Evolutionary conservation across 2,888 invertebrate species (phyloP).

Genomic region (Amblyteles armatorius): DNA sequence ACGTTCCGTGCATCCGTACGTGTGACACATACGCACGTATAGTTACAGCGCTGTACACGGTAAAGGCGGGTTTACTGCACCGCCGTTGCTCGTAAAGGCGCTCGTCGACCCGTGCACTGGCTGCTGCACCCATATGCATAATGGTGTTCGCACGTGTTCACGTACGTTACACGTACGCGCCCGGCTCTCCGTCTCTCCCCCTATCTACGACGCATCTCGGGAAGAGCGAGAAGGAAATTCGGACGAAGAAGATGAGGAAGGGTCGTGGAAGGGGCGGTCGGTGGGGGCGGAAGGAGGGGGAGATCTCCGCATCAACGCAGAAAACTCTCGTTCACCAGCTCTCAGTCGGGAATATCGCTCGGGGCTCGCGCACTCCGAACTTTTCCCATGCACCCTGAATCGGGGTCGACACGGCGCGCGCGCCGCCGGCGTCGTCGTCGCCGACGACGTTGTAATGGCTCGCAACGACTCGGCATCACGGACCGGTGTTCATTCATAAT

Average conservation of each 20-base stretch:
- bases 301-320: slow-evolving; percentile 17
- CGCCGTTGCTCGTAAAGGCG: slow-evolving; percentile 54
- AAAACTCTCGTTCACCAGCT: slow-evolving; percentile 37
- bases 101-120: slow-evolving; percentile 34
- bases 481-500: slow-evolving; percentile 72
- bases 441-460: slow-evolving; percentile 12
- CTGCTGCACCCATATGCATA: slow-evolving; percentile 67
- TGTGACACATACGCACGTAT: neutral
- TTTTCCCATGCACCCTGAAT: slow-evolving; percentile 70
- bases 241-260: neutral
- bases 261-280: neutral
- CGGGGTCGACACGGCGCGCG: slow-evolving; percentile 69
- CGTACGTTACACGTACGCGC: slow-evolving; percentile 50
- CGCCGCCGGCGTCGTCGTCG: slow-evolving; percentile 53
- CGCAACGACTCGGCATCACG: slow-evolving; percentile 2
- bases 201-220: slow-evolving; percentile 19
- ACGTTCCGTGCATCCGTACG: slow-evolving; percentile 15
- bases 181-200: neutral
- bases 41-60: neutral
- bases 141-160: slow-evolving; percentile 42
- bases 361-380: slow-evolving; percentile 62
- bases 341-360: slow-evolving; percentile 55
- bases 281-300: neutral
- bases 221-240: slow-evolving; percentile 10
- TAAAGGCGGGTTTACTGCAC: slow-evolving; percentile 41